Conservation (phyloP, 2,888 invertebrate species). For the Standfussiana lucernea region DNA sequence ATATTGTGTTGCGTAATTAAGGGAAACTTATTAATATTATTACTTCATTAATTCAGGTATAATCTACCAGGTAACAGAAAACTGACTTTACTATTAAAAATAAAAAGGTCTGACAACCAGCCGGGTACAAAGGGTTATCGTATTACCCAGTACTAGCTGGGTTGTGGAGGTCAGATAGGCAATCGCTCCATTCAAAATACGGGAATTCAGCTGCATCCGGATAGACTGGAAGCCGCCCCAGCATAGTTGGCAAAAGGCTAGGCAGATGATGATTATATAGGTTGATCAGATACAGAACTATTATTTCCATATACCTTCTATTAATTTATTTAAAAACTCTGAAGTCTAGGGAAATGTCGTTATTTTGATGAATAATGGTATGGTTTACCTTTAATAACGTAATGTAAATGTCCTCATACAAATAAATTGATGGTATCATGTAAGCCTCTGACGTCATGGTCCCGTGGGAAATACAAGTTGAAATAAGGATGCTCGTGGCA, state of each 20-base stretch:
- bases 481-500: constrained; percentile 8
- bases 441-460: constrained; percentile 20
- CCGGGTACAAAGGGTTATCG: too few relatives aligned
- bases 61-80: background rate
- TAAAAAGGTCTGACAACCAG: too few relatives aligned
- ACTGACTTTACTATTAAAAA: background rate
- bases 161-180: too few relatives aligned
- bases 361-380: constrained; percentile 3
- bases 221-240: too few relatives aligned
- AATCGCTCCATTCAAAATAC: too few relatives aligned
- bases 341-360: constrained; percentile 17
- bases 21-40: background rate
- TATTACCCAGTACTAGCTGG: too few relatives aligned
- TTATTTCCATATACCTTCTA: background rate
- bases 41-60: too few relatives aligned
- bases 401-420: constrained; percentile 8
- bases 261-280: too few relatives aligned
- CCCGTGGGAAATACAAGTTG: constrained; percentile 35
- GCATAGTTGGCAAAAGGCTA: too few relatives aligned
- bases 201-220: too few relatives aligned
- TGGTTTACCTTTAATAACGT: constrained; percentile 22
- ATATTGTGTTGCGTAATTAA: background rate
- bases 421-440: constrained; percentile 15
- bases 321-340: constrained; percentile 15
- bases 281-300: background rate